Evolutionary conservation across 2,797 vertebrate species (phyloP).

Genomic region (Spondyliosoma cantharus): DNA sequence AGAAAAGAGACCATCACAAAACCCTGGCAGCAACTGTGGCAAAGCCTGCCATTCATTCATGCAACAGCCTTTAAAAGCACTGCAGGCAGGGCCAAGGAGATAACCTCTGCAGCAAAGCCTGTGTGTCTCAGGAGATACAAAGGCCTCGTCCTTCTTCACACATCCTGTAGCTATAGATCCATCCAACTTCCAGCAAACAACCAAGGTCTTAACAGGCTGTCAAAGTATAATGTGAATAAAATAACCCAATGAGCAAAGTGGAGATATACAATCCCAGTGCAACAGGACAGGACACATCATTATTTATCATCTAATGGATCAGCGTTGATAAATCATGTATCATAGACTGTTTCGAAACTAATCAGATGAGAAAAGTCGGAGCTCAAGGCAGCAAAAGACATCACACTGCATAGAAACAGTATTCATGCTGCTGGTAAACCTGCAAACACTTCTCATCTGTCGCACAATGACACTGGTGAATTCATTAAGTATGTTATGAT

Average conservation of each 20-base stretch:
- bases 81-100: conserved; percentile 46
- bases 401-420: not conserved
- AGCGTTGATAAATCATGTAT: not conserved
- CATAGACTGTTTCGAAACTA: not conserved
- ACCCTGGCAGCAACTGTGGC: conserved; percentile 48
- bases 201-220: conserved; percentile 20
- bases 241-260: not conserved
- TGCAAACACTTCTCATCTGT: not conserved
- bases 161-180: conserved; percentile 39
- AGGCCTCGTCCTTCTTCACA: conserved; percentile 39
- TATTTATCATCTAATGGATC: not conserved
- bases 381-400: not conserved
- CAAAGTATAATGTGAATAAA: conserved; percentile 6
- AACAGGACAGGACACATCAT: not conserved
- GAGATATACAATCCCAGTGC: not conserved
- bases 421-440: not conserved
- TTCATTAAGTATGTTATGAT: not conserved
- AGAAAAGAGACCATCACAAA: conserved; percentile 49
- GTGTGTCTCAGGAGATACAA: conserved; percentile 40
- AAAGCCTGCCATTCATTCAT: conserved; percentile 67
- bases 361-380: not conserved
- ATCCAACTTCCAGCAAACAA: conserved; percentile 43
- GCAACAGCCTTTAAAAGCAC: conserved; percentile 50
- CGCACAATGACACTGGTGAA: not conserved
- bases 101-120: conserved; percentile 48